Base-by-base conservation (phyloP, 2,888 invertebrate species). In the Chirona hameri region DNA sequence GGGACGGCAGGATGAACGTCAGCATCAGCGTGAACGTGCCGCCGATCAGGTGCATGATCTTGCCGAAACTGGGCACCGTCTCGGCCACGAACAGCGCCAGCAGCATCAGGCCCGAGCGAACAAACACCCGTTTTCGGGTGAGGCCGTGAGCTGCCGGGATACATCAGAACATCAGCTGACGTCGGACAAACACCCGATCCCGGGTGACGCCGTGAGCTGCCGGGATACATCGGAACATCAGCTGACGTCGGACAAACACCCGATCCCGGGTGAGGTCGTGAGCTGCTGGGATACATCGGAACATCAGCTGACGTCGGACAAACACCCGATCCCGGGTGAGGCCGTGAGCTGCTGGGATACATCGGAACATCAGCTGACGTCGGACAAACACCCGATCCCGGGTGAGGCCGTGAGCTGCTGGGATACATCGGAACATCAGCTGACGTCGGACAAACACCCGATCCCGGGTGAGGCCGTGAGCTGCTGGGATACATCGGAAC, bases 1-100 rank as follows among this genome's bases (percentile, higher is more conserved):
- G 72, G 4, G 72, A 72, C 14, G 72, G 72, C 27, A 72, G 14
- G 72, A 72, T 72, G 72, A 72, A 72, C 18, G 72, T 72, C 72
- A 72, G 31, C 72, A 72, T 72, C 15, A 72, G 72, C 72, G 72
- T 72, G 72, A 72, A 72, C 29, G 31, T 31, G 72, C 72, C 72
- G 72, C 72, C 72, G 29, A 72, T 72, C 18, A 72, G 72, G 18
- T 72, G 72, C 72, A 72, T 72, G 29, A 72, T 72, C 31, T 72
- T 72, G 72, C 72, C 72, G 72, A 72, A 72, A 31, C 72, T 72
- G 72, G 72, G 72, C 72, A 72, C 72, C 29, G 72, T 72, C 31
- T 72, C 72, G 31, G 72, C 72, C 72, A 72, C 31, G 18, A 72
- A 31, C 31, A 72, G 31, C 15, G 72, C 72, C 72, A 72, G 12